Percentiles rank a stretch among this genome's conserved stretches.
Evolutionary conservation across 2,888 invertebrate genomes (phyloP).

Genomic region (Morinoia aosen): DNA sequence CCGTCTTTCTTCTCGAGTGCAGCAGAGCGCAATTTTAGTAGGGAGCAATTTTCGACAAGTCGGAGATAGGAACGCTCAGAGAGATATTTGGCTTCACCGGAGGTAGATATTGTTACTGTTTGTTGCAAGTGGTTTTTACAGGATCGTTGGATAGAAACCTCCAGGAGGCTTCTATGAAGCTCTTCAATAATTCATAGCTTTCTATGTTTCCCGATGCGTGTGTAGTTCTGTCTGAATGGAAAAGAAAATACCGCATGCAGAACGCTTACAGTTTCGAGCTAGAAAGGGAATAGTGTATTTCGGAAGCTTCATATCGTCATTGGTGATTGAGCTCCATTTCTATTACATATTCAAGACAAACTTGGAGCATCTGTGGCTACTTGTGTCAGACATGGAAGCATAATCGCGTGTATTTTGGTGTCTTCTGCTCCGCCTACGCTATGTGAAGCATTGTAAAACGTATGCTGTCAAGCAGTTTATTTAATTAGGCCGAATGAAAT

Average conservation of each 20-base stretch:
- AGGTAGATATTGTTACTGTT: not conserved
- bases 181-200: not conserved
- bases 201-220: not conserved
- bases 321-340: not conserved
- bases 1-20: not conserved
- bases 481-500: not conserved
- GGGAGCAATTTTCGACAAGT: not conserved
- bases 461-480: not conserved
- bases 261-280: not conserved
- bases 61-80: not conserved
- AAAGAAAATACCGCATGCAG: not conserved
- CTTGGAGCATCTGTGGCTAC: not conserved
- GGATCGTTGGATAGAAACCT: not conserved
- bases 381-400: not conserved
- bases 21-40: conserved; percentile 12
- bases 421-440: too few relatives aligned
- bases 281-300: not conserved
- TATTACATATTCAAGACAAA: not conserved
- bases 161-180: not conserved
- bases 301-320: not conserved
- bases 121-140: not conserved
- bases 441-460: too few relatives aligned
- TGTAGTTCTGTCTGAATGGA: not conserved
- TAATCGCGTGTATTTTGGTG: too few relatives aligned
- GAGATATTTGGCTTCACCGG: not conserved